Base-by-base conservation (phyloP, 2,113 vertebrate genomes). In the Pipra filicauda region DNA sequence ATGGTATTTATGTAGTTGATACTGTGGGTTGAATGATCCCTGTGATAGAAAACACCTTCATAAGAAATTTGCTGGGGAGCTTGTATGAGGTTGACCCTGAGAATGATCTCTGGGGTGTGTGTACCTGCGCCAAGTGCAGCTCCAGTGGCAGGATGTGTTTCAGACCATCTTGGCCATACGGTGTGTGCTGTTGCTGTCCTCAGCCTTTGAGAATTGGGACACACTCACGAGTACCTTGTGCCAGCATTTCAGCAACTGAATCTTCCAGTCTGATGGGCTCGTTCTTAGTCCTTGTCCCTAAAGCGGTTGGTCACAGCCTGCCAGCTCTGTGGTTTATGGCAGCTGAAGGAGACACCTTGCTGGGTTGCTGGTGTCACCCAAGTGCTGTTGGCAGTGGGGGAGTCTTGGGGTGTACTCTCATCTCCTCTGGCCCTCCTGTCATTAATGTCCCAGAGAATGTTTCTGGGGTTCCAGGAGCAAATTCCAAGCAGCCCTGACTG, bases 111-210 rank as follows among this genome's bases (percentile, higher is more conserved):
- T 43, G 48, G 23, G 4, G 7, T 2, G 19, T 52, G 61, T 44
- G 18, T 46, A 2, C 35, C 0, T 23, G 49, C 24, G 24, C 58
- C 0, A 4, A 51, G 33, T 19, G 21, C 22, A 15, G 7, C 5
- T 35, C 44, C 28, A 7, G 3, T 31, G 46, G 18, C 49, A 62
- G 28, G 72, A 16, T 11, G 16, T 24, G 23, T 61, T 39, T 44
- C 15, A 15, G 54, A 26, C 48, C 23, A 20, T 12, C n/a, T 69
- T 59, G 46, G 49, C 26, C 0, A 0, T 37, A 4, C 0, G 0
- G 12, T 43, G 22, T 5, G 1, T 65, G 41, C 41, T 79, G 6
- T 37, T 94, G 21, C 44, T 67, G 57, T 49, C 49, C 41, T 79
- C 41, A 66, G 18, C 51, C 70, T 46, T 33, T 62, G 75, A 46